These are phyloP conservation scores for Erethizon dorsatum DNA, from an alignment of 2,797 vertebrate species.

Conservation along the genomic window DNA sequence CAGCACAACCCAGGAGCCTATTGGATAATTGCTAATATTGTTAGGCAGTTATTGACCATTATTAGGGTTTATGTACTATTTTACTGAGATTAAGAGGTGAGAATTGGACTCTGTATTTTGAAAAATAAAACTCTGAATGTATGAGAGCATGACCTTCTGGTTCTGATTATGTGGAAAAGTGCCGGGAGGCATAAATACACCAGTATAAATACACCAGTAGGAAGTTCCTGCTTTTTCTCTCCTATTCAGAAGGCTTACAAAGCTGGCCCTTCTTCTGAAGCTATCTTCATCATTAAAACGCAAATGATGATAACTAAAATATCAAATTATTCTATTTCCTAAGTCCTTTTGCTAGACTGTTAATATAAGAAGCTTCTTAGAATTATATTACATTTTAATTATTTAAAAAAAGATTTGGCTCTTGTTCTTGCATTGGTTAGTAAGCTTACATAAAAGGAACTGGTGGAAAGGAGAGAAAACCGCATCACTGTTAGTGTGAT, in stretches of 20 bases:
- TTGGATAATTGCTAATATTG: not conserved
- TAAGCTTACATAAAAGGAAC: constrained; percentile 50
- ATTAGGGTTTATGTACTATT: constrained; percentile 39
- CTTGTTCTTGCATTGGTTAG: constrained; percentile 56
- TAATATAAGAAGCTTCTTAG: constrained; percentile 52
- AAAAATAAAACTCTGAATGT: not conserved
- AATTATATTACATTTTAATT: constrained; percentile 71
- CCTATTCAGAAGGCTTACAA: constrained; percentile 20
- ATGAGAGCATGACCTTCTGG: not conserved
- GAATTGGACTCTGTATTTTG: constrained; percentile 30
- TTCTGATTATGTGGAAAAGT: not conserved
- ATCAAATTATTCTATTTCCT: constrained; percentile 63
- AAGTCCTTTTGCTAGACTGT: constrained; percentile 53
- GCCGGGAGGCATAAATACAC: not conserved
- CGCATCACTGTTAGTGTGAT: constrained; percentile 8
- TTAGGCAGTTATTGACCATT: not conserved
- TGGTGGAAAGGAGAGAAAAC: not conserved
- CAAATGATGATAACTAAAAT: constrained; percentile 42
- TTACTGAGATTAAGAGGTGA: constrained; percentile 59
- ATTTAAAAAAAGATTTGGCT: constrained; percentile 58
- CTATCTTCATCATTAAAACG: constrained; percentile 34
- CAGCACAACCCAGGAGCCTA: not conserved
- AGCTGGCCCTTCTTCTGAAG: constrained; percentile 52
- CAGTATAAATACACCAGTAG: not conserved
- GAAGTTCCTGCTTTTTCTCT: not conserved